phyloP scores from a whole-genome alignment of 2,113 vertebrate species.

The Phaethornis superciliosus region DNA sequence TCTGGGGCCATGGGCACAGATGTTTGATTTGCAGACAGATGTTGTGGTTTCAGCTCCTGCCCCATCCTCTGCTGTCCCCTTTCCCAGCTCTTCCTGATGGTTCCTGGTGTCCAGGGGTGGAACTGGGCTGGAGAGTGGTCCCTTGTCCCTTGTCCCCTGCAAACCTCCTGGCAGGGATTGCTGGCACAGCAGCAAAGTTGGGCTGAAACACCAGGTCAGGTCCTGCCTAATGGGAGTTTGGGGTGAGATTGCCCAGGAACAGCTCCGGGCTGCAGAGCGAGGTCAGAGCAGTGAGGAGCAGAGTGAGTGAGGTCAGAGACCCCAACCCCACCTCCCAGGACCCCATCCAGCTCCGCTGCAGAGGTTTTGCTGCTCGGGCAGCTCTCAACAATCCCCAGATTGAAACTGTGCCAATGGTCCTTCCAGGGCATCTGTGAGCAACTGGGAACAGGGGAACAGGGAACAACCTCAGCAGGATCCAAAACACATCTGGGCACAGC shows the following conservation, averaged over 20 bases:
- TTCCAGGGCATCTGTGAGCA: neutral
- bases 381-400: fast-evolving
- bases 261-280: neutral
- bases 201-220: fast-evolving
- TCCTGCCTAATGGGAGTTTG: neutral
- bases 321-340: neutral
- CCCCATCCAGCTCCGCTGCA: neutral
- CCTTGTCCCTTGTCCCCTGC: no score
- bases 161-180: no score
- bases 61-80: neutral
- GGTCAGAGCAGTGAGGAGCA: neutral
- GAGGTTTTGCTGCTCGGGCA: neutral
- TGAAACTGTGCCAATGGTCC: fast-evolving
- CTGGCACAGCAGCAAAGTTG: fast-evolving
- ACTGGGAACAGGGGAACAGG: neutral
- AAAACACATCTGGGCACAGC: neutral
- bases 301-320: no score
- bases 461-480: neutral
- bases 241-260: neutral
- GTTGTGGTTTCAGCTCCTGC: neutral
- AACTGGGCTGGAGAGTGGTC: fast-evolving
- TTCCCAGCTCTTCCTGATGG: fast-evolving
- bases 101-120: neutral
- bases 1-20: neutral
- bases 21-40: neutral